Percentiles rank a stretch among this genome's conserved stretches.
Conservation (phyloP, 2,797 vertebrate genomes). For the Coluber constrictor region DNA sequence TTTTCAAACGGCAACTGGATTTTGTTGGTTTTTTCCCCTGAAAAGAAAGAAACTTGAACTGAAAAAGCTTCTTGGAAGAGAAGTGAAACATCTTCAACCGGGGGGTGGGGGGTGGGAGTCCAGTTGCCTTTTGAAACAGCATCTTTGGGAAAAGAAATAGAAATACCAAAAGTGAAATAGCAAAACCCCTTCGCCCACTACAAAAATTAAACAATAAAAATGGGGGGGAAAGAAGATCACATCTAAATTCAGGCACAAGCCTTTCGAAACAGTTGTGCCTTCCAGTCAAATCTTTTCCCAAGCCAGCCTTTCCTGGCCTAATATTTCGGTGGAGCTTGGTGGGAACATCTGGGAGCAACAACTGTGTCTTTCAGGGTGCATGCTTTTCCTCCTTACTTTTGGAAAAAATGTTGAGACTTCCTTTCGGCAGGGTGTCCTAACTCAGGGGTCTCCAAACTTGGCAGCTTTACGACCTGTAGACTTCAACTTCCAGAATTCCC, state of each 20-base stretch:
- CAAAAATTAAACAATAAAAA: neutral
- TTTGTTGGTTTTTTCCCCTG: neutral
- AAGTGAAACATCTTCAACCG: no score
- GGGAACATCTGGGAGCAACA: neutral
- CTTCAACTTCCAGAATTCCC: neutral
- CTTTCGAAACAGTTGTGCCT: neutral
- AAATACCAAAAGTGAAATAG: neutral
- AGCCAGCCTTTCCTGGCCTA: neutral
- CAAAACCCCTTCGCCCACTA: neutral
- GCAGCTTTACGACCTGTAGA: neutral
- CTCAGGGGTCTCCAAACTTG: no score
- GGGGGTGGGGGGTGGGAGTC: no score
- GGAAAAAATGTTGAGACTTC: neutral
- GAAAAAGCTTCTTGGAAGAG: no score
- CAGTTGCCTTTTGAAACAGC: no score
- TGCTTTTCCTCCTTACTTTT: neutral
- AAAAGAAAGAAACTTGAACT: neutral
- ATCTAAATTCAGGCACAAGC: neutral
- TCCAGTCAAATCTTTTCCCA: neutral
- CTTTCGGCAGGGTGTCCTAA: neutral
- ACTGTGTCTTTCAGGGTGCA: neutral
- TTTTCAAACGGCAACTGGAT: neutral
- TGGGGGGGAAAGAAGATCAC: neutral
- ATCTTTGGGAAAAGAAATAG: neutral
- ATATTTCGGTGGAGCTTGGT: neutral